These are phyloP conservation scores for Acrocyrtus sp. DNA, from an alignment of 2,888 invertebrate genomes.

Conservation along the genomic window DNA sequence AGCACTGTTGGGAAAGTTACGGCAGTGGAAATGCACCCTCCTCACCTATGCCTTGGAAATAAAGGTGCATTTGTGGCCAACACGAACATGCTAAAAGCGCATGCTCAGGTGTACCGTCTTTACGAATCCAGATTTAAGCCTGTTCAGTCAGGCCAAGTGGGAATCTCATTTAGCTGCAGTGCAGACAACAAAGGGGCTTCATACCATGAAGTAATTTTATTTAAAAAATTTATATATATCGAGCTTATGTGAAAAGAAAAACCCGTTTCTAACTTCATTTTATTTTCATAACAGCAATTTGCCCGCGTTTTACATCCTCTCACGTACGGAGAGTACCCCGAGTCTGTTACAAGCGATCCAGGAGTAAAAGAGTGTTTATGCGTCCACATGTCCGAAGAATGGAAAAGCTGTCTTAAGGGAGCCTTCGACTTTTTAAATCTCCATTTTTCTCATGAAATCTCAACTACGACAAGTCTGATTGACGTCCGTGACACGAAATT, in stretches of 20 bases:
- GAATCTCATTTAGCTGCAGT: slow-evolving; percentile 56
- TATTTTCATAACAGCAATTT: slow-evolving; percentile 9
- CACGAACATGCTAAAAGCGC: slow-evolving; percentile 73
- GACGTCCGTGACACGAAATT: background rate
- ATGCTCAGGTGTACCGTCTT: slow-evolving; percentile 73
- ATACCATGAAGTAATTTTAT: no score
- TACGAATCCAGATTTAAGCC: slow-evolving; percentile 72
- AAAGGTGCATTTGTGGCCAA: slow-evolving; percentile 68
- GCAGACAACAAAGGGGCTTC: background rate
- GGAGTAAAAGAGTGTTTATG: background rate
- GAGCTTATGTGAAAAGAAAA: no score
- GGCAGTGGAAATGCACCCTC: slow-evolving; percentile 64
- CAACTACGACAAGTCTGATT: no score
- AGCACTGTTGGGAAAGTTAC: slow-evolving; percentile 23
- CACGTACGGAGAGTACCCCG: background rate
- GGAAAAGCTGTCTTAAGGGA: background rate
- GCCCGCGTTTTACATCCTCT: slow-evolving; percentile 18
- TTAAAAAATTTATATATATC: no score
- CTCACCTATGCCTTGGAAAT: slow-evolving; percentile 67
- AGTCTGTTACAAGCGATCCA: background rate
- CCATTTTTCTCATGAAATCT: slow-evolving; percentile 9
- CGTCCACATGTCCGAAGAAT: background rate
- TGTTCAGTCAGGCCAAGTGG: slow-evolving; percentile 57
- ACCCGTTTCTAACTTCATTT: no score
- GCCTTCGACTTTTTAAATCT: slow-evolving; percentile 21